Conservation (phyloP, 2,113 vertebrate genomes). For the Addax nasomaculatus region DNA sequence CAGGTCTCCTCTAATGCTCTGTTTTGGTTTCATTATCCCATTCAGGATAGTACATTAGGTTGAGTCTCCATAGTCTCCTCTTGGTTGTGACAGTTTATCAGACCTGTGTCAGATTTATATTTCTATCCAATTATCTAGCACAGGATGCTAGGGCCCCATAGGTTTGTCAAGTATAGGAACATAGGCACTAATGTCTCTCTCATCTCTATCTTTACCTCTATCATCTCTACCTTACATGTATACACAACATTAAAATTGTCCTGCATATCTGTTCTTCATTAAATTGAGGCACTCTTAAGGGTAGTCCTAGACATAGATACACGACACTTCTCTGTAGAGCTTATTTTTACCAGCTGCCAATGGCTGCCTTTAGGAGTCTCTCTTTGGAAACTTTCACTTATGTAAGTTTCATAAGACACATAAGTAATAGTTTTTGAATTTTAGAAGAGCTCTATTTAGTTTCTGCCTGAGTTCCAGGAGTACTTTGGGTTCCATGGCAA, state of each 20-base stretch:
- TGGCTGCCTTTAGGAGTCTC: background rate
- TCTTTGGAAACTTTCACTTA: background rate
- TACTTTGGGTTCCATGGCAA: background rate
- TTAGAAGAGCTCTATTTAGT: background rate
- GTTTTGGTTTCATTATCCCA: background rate
- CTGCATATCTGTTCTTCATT: background rate
- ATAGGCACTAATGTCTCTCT: background rate
- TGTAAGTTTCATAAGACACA: background rate
- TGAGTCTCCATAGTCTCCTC: background rate
- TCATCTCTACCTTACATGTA: background rate
- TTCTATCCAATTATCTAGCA: background rate
- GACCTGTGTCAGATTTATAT: background rate
- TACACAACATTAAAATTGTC: background rate
- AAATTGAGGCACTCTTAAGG: background rate
- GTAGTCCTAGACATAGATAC: background rate
- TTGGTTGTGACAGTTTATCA: background rate
- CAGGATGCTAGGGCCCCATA: background rate
- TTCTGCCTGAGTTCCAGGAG: background rate
- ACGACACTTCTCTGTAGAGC: background rate
- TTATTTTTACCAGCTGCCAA: background rate
- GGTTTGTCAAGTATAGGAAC: background rate
- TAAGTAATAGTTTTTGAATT: background rate
- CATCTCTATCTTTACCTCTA: background rate
- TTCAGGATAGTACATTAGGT: background rate
- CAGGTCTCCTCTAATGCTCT: background rate